phyloP scores from a whole-genome alignment of 1,140 invertebrate species.

The Drosophila nigromelanica region DNA sequence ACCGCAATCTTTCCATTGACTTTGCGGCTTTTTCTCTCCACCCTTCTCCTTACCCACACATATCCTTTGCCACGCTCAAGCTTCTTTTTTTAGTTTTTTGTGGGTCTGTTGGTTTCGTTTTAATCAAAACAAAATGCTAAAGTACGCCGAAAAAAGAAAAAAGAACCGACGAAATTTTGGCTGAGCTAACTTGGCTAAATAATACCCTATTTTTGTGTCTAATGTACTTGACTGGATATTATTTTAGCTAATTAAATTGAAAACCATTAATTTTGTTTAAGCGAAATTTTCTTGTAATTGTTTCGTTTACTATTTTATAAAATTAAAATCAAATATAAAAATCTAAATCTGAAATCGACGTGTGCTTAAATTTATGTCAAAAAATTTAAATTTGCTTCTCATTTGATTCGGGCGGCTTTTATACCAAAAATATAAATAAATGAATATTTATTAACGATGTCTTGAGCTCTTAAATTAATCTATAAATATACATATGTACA shows the following conservation, averaged over 20 bases:
- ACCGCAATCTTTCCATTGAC: conserved; percentile 34
- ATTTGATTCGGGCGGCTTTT: no score
- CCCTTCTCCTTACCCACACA: no score
- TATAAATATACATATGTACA: background rate
- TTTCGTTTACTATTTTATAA: no score
- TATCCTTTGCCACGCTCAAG: background rate
- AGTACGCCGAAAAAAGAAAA: conserved; percentile 19
- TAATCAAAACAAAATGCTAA: conserved; percentile 79
- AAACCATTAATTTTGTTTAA: no score
- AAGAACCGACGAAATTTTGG: background rate
- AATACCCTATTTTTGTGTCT: background rate
- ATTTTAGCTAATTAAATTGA: background rate
- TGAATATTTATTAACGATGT: no score
- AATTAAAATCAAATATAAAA: no score
- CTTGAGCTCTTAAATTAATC: no score
- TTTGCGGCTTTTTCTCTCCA: background rate
- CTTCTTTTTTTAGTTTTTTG: conserved; percentile 34
- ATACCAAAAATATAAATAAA: no score
- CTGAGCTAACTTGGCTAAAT: background rate
- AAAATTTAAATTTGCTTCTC: no score
- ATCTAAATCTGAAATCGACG: no score
- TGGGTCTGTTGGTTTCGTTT: conserved; percentile 50
- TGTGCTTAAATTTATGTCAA: no score
- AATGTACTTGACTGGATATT: background rate
- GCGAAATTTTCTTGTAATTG: no score